A percentile compares a stretch with the other conserved stretches of the same genome.
These are phyloP conservation scores for Horisme vitalbata DNA, from an alignment of 2,888 invertebrate genomes.

Conservation along the genomic window DNA sequence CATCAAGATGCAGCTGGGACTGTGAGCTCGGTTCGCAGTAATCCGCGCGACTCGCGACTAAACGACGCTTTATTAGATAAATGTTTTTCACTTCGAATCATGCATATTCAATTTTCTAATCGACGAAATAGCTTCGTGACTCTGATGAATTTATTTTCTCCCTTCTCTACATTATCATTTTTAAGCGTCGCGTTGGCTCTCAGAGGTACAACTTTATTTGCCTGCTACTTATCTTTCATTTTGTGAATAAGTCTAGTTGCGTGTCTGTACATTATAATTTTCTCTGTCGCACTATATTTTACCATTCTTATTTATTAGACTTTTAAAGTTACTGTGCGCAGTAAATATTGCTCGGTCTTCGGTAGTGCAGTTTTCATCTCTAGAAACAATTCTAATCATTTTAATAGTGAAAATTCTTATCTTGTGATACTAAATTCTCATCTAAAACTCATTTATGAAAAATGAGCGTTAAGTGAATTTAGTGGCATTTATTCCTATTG, in stretches of 20 bases:
- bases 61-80: conserved; percentile 17
- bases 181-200: conserved; percentile 11
- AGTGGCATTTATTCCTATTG: too few species aligned
- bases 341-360: conserved; percentile 39
- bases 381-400: too few species aligned
- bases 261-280: conserved; percentile 44
- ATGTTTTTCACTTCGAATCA: conserved; percentile 19
- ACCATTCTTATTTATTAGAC: conserved; percentile 38
- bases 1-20: conserved; percentile 26
- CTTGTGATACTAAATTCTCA: too few species aligned
- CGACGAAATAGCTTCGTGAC: conserved; percentile 20
- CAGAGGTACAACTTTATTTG: conserved; percentile 22
- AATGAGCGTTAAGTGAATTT: too few species aligned
- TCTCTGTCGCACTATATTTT: conserved; percentile 32
- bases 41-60: conserved; percentile 11
- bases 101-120: conserved; percentile 23
- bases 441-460: too few species aligned
- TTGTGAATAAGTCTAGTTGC: conserved; percentile 36
- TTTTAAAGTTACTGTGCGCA: conserved; percentile 42
- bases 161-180: conserved; percentile 23
- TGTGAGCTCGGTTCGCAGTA: conserved; percentile 18
- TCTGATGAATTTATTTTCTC: conserved; percentile 17
- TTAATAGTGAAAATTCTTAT: too few species aligned
- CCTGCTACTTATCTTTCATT: conserved; percentile 28
- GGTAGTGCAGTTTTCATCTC: conserved; percentile 35